Evolutionary conservation across 2,888 invertebrate species (phyloP).

Genomic region (Iselma pallidipennis): DNA sequence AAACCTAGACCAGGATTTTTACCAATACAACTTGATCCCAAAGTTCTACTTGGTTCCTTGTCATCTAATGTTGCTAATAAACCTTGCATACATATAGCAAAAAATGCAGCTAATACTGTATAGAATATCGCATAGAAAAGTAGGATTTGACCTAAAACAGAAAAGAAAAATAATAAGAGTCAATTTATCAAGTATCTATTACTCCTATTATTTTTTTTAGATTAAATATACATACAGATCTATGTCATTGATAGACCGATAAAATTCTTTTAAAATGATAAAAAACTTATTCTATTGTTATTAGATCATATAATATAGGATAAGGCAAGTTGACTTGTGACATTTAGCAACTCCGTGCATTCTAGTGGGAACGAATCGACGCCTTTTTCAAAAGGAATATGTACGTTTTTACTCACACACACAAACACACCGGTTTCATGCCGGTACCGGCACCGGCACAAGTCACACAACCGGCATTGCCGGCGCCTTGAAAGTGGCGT

Average conservation of each 20-base stretch:
- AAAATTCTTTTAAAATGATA: neutral
- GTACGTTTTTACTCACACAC: no score
- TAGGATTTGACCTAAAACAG: slow-evolving; percentile 74
- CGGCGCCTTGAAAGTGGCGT: no score
- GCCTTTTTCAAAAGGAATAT: no score
- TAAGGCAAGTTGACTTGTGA: neutral
- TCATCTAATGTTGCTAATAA: slow-evolving; percentile 72
- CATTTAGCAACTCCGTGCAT: no score
- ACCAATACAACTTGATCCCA: slow-evolving; percentile 79
- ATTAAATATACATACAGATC: no score
- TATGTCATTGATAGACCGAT: neutral
- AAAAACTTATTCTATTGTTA: neutral
- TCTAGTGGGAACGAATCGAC: no score
- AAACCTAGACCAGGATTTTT: slow-evolving; percentile 68
- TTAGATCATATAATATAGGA: neutral
- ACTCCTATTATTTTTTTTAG: no score
- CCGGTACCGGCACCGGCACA: no score
- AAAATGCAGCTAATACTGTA: slow-evolving; percentile 78
- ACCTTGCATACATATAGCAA: slow-evolving; percentile 84
- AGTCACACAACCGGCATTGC: no score
- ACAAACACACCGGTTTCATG: no score
- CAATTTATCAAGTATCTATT: neutral
- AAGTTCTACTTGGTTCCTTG: slow-evolving; percentile 74
- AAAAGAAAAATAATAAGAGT: no score
- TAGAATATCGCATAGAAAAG: slow-evolving; percentile 91